Base-by-base conservation (phyloP, 2,888 invertebrate species). In the Lingula anatina region DNA sequence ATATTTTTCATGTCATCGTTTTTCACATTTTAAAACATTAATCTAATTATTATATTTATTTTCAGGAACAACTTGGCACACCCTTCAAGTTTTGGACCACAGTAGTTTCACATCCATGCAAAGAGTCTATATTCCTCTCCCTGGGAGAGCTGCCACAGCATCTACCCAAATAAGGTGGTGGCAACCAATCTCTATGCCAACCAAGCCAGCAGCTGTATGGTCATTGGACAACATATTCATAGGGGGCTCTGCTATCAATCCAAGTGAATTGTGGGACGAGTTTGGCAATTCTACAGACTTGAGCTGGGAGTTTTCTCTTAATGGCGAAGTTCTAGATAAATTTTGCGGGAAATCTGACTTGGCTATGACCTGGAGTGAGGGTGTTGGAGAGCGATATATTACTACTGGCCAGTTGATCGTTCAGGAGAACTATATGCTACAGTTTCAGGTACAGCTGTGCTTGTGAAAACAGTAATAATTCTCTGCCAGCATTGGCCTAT, bases 241-340 rank as follows among this genome's bases (percentile, higher is more conserved):
- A 44, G 78, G 77, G n/a, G 77, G 77, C 0, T 64, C 66, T n/a
- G 73, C 73, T 54, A 75, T 77, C 44, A 76, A 75, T 59, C 72
- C 75, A 4, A 69, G 71, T 46, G 51, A 60, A 24, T 55, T 76
- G 26, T 55, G 65, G 42, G 73, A 75, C 43, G 56, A 60, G 7
- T 76, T 77, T 58, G 68, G 70, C 54, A 55, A 59, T 41, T 15
- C 31, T 31, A 9, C 15, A 12, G 31, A 31, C 15, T 9, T 9
- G 15, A 12, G 9, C 9, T 75, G 72, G 71, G 73, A 73, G 60
- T 75, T 75, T 55, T 64, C 65, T 46, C 70, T 72, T 3, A 55
- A 64, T 50, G 68, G 69, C 24, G 50, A 55, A 25, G 55, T 69
- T 1, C 49, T 56, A 40, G 48, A 53, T 27, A 66, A 59, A 24